Conservation (phyloP, 2,797 vertebrate genomes). For the Darevskia nairensis region DNA sequence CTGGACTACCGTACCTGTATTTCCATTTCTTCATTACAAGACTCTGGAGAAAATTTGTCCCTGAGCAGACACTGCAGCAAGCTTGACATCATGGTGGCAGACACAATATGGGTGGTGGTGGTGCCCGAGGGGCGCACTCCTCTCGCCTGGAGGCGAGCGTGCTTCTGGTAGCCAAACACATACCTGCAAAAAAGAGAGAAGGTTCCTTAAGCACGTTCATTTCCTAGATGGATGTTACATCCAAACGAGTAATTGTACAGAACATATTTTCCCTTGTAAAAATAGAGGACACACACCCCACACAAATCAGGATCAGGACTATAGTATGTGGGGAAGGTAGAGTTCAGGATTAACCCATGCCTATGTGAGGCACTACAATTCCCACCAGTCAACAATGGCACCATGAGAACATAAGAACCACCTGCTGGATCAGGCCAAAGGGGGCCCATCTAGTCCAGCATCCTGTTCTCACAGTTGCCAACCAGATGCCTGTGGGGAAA, state of each 20-base stretch:
- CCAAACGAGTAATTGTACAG: background rate
- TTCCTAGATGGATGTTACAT: background rate
- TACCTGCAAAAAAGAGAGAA: conserved; percentile 80
- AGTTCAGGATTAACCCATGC: background rate
- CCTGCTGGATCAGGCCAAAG: too few relatives aligned
- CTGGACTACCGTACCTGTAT: conserved; percentile 82
- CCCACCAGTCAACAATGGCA: too few relatives aligned
- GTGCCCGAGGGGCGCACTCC: conserved; percentile 79
- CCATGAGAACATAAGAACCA: too few relatives aligned
- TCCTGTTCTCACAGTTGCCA: too few relatives aligned
- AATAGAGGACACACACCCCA: background rate
- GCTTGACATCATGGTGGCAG: conserved; percentile 76
- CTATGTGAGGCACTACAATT: too few relatives aligned
- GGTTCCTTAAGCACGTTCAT: too few relatives aligned
- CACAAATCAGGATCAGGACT: background rate
- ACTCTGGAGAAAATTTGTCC: conserved; percentile 83
- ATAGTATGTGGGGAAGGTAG: background rate
- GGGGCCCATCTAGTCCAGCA: too few relatives aligned
- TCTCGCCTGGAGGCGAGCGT: conserved; percentile 86
- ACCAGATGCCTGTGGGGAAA: too few relatives aligned
- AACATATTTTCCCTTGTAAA: background rate
- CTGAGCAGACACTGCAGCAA: conserved; percentile 85
- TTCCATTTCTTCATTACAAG: conserved; percentile 80
- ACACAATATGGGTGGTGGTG: conserved; percentile 89
- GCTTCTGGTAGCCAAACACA: conserved; percentile 90